Evolutionary conservation across 2,888 invertebrate genomes (phyloP), one percentile per base, ranked within the genome.

Genomic region (Leptothorax acervorum): DNA sequence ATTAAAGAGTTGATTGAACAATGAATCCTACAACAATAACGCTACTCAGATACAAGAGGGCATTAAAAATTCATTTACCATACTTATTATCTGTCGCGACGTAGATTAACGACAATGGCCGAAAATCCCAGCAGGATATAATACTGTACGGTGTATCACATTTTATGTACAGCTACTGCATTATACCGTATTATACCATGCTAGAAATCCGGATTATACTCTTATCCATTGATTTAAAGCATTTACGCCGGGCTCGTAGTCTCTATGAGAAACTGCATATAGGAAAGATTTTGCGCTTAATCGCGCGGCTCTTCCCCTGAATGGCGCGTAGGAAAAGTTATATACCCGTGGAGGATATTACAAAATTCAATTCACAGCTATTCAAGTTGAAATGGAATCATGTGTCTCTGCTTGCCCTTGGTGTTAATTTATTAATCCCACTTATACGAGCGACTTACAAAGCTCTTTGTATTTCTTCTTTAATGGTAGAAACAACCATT

Each of bases 171-270:
- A 23, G 45, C 60, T 35, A 62, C 71, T 66, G 82, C 45, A 74
- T 73, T 76, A 55, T 81, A 63, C 70, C 68, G 83, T 79, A 79
- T 85, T 86, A 71, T 83, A 73, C 82, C 71, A 70, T 42, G 65
- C 84, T 81, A 76, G 74, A 60, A 60, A 83, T 86, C 87, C 82
- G 86, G 89, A 88, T 90, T 89, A 89, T 83, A 74, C 82, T 83
- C 83, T 90, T 88, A 90, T 90, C 90, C 88, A 73, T 74, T 90
- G 90, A 89, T 87, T 88, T 88, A 90, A 81, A 84, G 66, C 85
- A 76, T 81, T 83, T 71, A 78, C 81, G 79, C 76, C 83, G 66
- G 68, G 65, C 81, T 53, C 60, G 45, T 18, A 66, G 51, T 45
- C 31, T 31, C 76, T 83, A 85, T 88, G 86, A 89, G 88, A 88